These are phyloP conservation scores for Cyanistes caeruleus DNA, from an alignment of 2,113 vertebrate species.

Conservation along the genomic window DNA sequence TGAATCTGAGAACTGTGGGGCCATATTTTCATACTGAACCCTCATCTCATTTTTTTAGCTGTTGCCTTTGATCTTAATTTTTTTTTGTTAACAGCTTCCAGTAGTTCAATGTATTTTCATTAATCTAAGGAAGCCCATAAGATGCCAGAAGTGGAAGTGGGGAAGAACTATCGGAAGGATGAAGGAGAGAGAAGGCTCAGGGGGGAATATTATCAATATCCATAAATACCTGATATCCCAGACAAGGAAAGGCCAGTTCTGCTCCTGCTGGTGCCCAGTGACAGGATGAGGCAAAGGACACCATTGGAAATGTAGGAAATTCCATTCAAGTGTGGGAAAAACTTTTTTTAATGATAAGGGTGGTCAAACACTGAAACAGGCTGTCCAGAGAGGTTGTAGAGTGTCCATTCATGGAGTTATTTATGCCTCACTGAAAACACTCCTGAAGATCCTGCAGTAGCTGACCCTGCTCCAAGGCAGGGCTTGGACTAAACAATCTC, in stretches of 20 bases:
- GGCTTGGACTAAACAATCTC: accelerated
- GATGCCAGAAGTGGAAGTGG: not conserved
- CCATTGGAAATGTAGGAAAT: not conserved
- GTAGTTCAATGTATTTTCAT: not conserved
- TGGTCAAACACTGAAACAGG: not conserved
- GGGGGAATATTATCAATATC: not conserved
- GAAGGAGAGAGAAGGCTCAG: not conserved
- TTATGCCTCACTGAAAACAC: not conserved
- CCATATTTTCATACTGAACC: not conserved
- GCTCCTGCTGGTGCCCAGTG: not conserved
- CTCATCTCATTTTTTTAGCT: not conserved
- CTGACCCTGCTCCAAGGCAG: not conserved
- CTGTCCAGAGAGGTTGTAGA: not conserved
- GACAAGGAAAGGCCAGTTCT: not conserved
- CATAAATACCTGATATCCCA: not conserved
- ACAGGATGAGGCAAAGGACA: not conserved
- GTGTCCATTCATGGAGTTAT: not conserved
- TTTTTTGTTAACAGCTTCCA: not conserved
- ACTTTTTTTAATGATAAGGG: not conserved
- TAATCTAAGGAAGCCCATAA: not conserved
- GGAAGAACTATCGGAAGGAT: not conserved
- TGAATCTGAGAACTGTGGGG: not conserved
- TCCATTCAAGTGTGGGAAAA: not conserved
- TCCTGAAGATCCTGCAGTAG: not conserved
- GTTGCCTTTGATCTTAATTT: not conserved